phyloP scores from a whole-genome alignment of 1,140 invertebrate species.

The Berghia stephanieae region DNA sequence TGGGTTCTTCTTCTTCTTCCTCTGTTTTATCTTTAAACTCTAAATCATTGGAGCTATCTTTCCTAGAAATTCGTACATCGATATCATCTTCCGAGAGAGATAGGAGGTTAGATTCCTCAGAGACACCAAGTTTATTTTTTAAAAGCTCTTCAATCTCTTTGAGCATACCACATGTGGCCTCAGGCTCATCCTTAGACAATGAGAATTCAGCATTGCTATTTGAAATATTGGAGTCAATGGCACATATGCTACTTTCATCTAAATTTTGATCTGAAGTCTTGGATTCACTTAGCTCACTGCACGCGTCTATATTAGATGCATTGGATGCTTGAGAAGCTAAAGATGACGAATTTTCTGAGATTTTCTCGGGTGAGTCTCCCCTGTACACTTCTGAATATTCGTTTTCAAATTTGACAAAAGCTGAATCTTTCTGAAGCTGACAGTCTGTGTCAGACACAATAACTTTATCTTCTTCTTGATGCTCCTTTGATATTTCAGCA shows the following conservation, averaged over 20 bases:
- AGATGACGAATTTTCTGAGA: not conserved
- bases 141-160: constrained; percentile 43
- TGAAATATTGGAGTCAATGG: not conserved
- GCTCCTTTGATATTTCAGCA: too few species aligned
- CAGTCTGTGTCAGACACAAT: too few species aligned
- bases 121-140: constrained; percentile 28
- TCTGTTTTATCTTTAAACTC: too few species aligned
- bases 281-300: not conserved
- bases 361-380: not conserved
- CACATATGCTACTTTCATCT: not conserved
- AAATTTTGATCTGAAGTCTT: not conserved
- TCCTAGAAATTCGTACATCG: not conserved
- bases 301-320: too few species aligned
- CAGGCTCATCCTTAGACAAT: constrained; percentile 11
- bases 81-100: constrained; percentile 8
- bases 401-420: too few species aligned
- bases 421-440: too few species aligned
- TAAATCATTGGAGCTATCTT: too few species aligned
- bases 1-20: too few species aligned
- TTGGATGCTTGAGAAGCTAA: not conserved
- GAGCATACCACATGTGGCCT: constrained; percentile 40
- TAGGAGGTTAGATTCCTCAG: too few species aligned
- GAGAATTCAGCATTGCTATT: not conserved
- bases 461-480: too few species aligned
- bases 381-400: too few species aligned